Evolutionary conservation across 2,797 vertebrate genomes (phyloP), one percentile per base, ranked within the genome.

Genomic region (Sciurus carolinensis): DNA sequence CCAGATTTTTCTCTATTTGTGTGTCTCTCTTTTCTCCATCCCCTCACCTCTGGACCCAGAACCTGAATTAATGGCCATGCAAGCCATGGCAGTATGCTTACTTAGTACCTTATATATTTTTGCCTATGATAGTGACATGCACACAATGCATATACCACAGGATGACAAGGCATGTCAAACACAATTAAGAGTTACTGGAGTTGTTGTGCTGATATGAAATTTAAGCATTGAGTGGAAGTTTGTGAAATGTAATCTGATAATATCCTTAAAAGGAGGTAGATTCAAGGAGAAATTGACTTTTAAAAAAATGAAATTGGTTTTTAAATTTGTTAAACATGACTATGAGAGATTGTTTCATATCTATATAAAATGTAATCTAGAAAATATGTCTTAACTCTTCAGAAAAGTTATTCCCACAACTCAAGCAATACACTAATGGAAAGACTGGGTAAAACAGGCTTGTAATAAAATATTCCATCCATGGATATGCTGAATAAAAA

Each of bases 111-210:
- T 62, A 9, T 62, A 24, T 62, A 3, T 62, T 47, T 59, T 57
- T 22, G 17, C 42, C 5, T 24, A 2, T 47, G 62, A 10, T 20
- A 72, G 8, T 93, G 42, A 33, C 20, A 52, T 18, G 28, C 42
- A 71, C 9, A 26, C 9, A 4, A 2, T 10, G 9, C 36, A 12
- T 81, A 36, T 72, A 33, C 17, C 39, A 30, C 12, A 24, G 1
- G 17, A 30, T 62, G 33, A 8, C 24, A 72, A 36, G 4, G 0
- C 12, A 18, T 2, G 1, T 14, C 11, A 5, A 30, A 18, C 22
- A 79, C 7, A 71, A 20, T 15, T 39, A 39, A 30, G 11, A 30
- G 44, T 1, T 71, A 22, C 14, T 71, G 6, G 44, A n/a, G 54
- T 12, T 66, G 42, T 54, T 15, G 20, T 39, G 13, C 30, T 67